These are phyloP conservation scores for Myrmecophaga tridactyla DNA, from an alignment of 2,113 vertebrate species.

Conservation along the genomic window DNA sequence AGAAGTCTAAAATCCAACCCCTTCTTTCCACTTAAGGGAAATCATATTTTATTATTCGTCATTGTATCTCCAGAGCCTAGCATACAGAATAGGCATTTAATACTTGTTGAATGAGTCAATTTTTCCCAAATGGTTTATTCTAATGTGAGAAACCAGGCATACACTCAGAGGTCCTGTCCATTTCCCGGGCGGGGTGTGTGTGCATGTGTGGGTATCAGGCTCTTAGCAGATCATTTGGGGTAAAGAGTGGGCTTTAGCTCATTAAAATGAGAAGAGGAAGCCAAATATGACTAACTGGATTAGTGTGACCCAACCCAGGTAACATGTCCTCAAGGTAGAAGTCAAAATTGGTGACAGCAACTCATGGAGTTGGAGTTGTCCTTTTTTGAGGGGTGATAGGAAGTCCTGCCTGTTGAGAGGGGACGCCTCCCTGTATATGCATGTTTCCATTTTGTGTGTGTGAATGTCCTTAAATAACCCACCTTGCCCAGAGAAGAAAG, in stretches of 20 bases:
- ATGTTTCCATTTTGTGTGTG: constrained; percentile 61
- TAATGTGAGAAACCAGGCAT: neutral
- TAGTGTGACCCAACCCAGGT: neutral
- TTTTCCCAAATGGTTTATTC: neutral
- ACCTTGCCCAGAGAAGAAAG: constrained; percentile 77
- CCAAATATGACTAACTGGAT: neutral
- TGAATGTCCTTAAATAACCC: constrained; percentile 86
- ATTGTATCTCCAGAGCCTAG: neutral
- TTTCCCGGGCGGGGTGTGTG: neutral
- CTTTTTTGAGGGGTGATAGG: neutral
- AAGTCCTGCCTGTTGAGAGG: constrained; percentile 33
- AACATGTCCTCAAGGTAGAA: neutral
- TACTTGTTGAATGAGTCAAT: neutral
- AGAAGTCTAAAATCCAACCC: neutral
- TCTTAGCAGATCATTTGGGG: neutral
- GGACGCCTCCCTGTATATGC: constrained; percentile 49
- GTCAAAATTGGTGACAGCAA: neutral
- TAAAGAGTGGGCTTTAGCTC: neutral
- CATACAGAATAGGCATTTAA: neutral
- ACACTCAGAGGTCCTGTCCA: neutral
- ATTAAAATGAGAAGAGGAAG: constrained; percentile 47
- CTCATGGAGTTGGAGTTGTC: neutral
- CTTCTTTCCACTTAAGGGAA: neutral
- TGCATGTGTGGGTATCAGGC: neutral
- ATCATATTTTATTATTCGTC: neutral